A percentile compares a stretch with the other conserved stretches of the same genome.
Conservation (phyloP, 2,888 invertebrate genomes). For the Ypsolopha scabrella region DNA sequence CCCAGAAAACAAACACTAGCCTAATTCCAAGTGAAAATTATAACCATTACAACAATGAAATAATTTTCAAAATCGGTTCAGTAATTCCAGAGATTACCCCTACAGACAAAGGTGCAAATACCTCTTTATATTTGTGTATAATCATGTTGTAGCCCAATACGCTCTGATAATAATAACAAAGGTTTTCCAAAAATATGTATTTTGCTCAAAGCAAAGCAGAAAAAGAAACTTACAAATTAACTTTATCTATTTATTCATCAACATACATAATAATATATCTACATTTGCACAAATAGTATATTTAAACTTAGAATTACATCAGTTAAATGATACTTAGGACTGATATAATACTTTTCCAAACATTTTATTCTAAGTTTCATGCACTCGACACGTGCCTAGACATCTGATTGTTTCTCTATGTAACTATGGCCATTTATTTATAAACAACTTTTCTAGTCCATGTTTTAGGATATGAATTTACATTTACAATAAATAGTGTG, state of each 20-base stretch:
- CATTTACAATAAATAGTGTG: slow-evolving; percentile 44
- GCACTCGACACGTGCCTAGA: slow-evolving; percentile 7
- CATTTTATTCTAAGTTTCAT: slow-evolving; percentile 29
- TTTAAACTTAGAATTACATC: slow-evolving; percentile 58
- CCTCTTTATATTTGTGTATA: too few species aligned
- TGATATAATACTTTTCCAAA: slow-evolving; percentile 50
- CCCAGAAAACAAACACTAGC: too few species aligned
- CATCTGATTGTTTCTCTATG: slow-evolving; percentile 14
- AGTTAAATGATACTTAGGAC: slow-evolving; percentile 41
- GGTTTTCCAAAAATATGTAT: too few species aligned
- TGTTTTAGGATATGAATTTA: slow-evolving; percentile 45
- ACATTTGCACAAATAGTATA: slow-evolving; percentile 29
- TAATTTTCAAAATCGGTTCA: too few species aligned
- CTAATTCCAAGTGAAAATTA: too few species aligned
- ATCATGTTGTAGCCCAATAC: too few species aligned
- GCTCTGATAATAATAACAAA: too few species aligned
- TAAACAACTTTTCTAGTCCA: slow-evolving; percentile 38
- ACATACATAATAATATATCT: slow-evolving; percentile 63
- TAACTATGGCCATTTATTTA: slow-evolving; percentile 32
- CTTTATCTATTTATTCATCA: slow-evolving; percentile 69
- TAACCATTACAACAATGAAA: too few species aligned
- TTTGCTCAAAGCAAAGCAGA: too few species aligned
- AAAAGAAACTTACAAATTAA: slow-evolving; percentile 28
- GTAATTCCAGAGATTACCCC: too few species aligned
- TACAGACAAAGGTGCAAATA: too few species aligned